Base-by-base conservation (phyloP, 2,797 vertebrate species). In the Cyprinodon diabolis region DNA sequence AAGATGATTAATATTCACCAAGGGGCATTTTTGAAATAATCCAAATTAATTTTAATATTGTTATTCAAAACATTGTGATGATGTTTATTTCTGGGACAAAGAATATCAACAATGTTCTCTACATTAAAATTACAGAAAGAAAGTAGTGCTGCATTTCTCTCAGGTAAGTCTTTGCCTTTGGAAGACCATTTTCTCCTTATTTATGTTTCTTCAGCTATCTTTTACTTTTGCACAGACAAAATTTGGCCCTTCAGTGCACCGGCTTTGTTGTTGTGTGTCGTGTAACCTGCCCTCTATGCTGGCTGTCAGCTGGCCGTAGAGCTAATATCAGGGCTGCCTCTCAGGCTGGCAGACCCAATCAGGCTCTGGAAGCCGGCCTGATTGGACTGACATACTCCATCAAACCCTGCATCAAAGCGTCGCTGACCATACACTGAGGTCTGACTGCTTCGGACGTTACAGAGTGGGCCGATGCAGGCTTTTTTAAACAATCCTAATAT, bases 361-460 rank as follows among this genome's bases (percentile, higher is more conserved):
- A 95, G 88, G 87, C 93, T 94, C 89, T 91, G 90, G 93, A 93
- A 93, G 90, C 91, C 70, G 81, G 91, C 88, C 93, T 95, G 95
- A 95, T 95, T 95, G 94, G 92, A 92, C 93, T 95, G 95, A 95
- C 94, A 95, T 95, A 94, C 94, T 95, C 94, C 92, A 95, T 95
- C 94, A 95, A 94, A 94, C 90, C 89, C 90, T 88, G 89, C 90
- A 91, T 90, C 91, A 91, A 87, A 90, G 80, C 77, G 54, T 87
- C 79, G 83, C 88, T 84, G 90, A 93, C 87, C 90, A 87, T 87
- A 89, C 89, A 89, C 90, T 83, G 82, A 84, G 92, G 90, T 84
- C 89, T 91, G 86, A 92, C 91, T 92, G 89, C 85, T 87, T 84
- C 81, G 87, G 93, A 93, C 92, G 91, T 89, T 84, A 37, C 86